Percentiles rank a stretch among this genome's conserved stretches.
These are phyloP conservation scores for Brachyhypopomus occidentalis DNA, from an alignment of 2,113 vertebrate genomes.

Conservation along the genomic window DNA sequence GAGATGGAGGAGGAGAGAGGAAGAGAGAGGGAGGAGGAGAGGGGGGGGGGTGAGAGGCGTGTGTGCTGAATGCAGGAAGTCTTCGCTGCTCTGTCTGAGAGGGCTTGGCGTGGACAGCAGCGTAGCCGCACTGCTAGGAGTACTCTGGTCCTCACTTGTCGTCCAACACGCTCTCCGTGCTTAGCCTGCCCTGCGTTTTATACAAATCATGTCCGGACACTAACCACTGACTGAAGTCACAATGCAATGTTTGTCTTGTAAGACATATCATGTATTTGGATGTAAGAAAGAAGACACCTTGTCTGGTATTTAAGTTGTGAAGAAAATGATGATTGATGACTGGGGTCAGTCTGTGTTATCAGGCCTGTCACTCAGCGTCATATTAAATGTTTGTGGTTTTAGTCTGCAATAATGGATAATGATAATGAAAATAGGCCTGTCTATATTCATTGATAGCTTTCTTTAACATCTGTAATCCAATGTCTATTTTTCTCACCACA, in stretches of 20 bases:
- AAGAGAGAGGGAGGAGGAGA: too few species aligned
- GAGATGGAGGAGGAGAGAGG: too few species aligned
- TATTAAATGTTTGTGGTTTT: conserved; percentile 37
- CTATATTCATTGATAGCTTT: conserved; percentile 25
- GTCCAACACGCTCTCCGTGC: neutral
- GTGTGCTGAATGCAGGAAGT: conserved; percentile 72
- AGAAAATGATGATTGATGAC: conserved; percentile 56
- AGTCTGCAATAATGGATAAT: conserved; percentile 45
- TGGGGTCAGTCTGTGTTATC: conserved; percentile 48
- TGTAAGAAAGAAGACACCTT: conserved; percentile 5
- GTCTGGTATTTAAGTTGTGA: conserved; percentile 9
- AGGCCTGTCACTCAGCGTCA: conserved; percentile 48
- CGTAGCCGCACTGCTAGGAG: conserved; percentile 25
- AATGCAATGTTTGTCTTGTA: neutral
- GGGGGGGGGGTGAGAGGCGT: neutral
- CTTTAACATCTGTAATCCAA: neutral
- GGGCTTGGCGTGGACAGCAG: conserved; percentile 64
- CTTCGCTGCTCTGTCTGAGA: conserved; percentile 64
- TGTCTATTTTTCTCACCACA: conserved; percentile 37
- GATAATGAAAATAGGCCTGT: conserved; percentile 41
- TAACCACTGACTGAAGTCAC: neutral
- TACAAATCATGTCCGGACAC: neutral
- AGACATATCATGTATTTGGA: conserved; percentile 4
- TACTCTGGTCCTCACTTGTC: neutral
- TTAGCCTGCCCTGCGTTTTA: neutral